Conservation (phyloP, 2,888 invertebrate species). For the Bombylius major region DNA sequence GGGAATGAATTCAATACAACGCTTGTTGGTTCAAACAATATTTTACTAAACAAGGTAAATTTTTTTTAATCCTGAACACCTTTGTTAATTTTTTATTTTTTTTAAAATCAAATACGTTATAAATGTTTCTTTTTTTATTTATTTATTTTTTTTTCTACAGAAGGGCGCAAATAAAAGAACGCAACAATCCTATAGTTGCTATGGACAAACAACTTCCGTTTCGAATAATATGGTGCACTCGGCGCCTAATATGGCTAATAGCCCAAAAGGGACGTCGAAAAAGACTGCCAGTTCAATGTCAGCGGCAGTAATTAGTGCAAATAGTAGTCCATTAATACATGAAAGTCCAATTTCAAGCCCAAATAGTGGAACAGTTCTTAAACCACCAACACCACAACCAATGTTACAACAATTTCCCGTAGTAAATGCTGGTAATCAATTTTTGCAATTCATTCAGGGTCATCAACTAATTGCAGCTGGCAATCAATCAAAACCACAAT, state of each 20-base stretch:
- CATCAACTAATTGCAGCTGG: slow-evolving; percentile 18
- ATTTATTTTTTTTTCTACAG: slow-evolving; percentile 1
- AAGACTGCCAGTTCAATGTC: slow-evolving; percentile 27
- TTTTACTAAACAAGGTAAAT: slow-evolving; percentile 35
- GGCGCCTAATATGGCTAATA: slow-evolving; percentile 36
- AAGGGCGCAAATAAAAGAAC: slow-evolving; percentile 9
- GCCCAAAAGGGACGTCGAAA: slow-evolving; percentile 38
- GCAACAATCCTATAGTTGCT: slow-evolving; percentile 21
- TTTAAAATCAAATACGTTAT: no score
- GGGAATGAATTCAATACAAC: slow-evolving; percentile 38
- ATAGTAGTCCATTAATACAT: slow-evolving; percentile 34
- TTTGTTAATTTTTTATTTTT: background rate
- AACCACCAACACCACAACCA: slow-evolving; percentile 33
- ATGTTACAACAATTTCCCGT: slow-evolving; percentile 26
- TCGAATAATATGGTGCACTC: slow-evolving; percentile 34
- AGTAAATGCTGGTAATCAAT: slow-evolving; percentile 20
- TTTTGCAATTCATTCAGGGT: slow-evolving; percentile 21
- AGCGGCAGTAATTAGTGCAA: slow-evolving; percentile 24
- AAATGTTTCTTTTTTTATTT: no score
- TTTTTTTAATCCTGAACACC: background rate
- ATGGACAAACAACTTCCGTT: slow-evolving; percentile 30
- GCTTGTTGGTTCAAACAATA: slow-evolving; percentile 38
- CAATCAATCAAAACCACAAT: slow-evolving; percentile 13
- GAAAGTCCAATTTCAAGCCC: slow-evolving; percentile 38
- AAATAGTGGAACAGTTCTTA: slow-evolving; percentile 27